These are phyloP conservation scores for Cinclus cinclus DNA, from an alignment of 2,113 vertebrate genomes.

Conservation along the genomic window DNA sequence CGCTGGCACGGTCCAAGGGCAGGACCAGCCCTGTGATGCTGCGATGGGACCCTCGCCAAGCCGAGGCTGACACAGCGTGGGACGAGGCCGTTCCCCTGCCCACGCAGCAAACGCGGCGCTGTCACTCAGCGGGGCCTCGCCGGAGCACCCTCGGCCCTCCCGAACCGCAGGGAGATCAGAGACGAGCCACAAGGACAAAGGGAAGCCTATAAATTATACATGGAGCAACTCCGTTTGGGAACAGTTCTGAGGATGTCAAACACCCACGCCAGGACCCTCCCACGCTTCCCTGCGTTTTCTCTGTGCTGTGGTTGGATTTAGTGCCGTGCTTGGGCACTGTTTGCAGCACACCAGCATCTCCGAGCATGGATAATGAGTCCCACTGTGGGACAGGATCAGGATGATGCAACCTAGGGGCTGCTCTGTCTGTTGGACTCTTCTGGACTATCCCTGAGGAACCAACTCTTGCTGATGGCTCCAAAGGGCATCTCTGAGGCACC, in stretches of 20 bases:
- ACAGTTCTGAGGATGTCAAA: not conserved
- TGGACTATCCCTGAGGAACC: not conserved
- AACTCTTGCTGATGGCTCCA: not conserved
- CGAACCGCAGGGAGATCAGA: not conserved
- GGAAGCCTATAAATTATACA: conserved; percentile 10
- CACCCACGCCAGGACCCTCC: not conserved
- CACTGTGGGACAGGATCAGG: fast-evolving
- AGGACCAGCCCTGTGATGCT: fast-evolving
- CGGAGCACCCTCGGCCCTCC: not conserved
- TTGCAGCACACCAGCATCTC: not conserved
- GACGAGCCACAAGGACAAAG: conserved; percentile 17
- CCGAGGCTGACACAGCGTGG: not conserved
- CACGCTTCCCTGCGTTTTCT: not conserved
- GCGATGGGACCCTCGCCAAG: not conserved
- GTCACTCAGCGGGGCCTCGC: not conserved
- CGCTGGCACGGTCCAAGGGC: fast-evolving
- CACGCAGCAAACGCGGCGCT: not conserved
- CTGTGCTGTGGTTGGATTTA: not conserved
- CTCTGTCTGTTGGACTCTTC: fast-evolving
- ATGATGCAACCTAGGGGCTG: fast-evolving
- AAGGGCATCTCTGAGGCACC: not conserved
- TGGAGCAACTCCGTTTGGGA: not conserved
- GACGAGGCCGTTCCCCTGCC: not conserved
- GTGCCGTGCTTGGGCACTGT: fast-evolving
- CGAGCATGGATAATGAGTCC: fast-evolving